Evolutionary conservation across 2,113 vertebrate species (phyloP).

Genomic region (Turnix velox): DNA sequence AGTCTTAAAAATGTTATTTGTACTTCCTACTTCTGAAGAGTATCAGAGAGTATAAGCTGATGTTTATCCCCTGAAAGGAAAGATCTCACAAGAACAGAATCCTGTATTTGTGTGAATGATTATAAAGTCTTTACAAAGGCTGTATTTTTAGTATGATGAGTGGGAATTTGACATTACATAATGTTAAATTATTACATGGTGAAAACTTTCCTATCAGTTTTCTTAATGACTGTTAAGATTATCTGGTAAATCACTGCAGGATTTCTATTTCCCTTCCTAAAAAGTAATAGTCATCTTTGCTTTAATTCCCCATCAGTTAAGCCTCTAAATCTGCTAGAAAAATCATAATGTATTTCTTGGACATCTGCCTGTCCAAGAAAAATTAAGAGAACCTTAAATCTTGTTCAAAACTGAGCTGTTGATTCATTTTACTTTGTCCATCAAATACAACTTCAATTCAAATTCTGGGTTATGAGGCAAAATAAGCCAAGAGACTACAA

Average conservation of each 20-base stretch:
- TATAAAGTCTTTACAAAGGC: not conserved
- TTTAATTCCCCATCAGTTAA: slow-evolving; percentile 4
- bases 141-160: not conserved
- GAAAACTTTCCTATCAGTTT: not conserved
- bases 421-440: not conserved
- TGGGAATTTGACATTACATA: slow-evolving; percentile 5
- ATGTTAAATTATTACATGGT: not conserved
- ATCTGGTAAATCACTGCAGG: not conserved
- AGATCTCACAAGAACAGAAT: not conserved
- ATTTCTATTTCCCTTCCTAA: not conserved
- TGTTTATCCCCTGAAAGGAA: not conserved
- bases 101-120: not conserved
- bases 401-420: not conserved
- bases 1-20: not conserved
- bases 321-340: not conserved
- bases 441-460: not conserved
- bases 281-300: not conserved
- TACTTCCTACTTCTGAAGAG: not conserved
- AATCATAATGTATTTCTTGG: not conserved
- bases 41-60: not conserved
- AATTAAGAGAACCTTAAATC: not conserved
- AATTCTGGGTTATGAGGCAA: not conserved
- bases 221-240: slow-evolving; percentile 6
- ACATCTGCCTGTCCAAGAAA: not conserved
- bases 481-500: not conserved